phyloP scores from a whole-genome alignment of 2,113 vertebrate species.

The Etheostoma spectabile region DNA sequence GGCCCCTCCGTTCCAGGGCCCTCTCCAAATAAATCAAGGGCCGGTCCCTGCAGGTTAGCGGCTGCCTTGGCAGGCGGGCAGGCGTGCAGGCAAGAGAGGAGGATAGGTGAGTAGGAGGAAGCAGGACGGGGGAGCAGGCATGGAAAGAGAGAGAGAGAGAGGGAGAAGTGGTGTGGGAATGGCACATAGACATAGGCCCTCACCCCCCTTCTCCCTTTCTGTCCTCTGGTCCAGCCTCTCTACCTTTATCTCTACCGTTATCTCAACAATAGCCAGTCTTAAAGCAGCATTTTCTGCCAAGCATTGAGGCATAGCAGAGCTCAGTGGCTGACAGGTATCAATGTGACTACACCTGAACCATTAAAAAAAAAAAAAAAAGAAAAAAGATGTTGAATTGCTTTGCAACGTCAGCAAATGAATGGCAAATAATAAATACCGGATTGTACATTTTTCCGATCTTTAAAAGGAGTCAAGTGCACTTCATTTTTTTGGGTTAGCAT shows the following conservation, averaged over 20 bases:
- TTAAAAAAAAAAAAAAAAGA: too few relatives aligned
- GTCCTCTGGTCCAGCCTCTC: conserved; percentile 18
- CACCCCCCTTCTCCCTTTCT: not conserved
- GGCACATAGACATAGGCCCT: conserved; percentile 47
- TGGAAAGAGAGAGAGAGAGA: conserved; percentile 10
- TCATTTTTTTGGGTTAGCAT: conserved; percentile 42
- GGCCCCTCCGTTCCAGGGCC: conserved; percentile 71
- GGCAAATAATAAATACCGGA: conserved; percentile 36
- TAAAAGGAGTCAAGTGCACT: conserved; percentile 62
- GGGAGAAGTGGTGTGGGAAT: conserved; percentile 41
- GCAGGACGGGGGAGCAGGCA: not conserved
- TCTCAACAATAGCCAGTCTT: conserved; percentile 34
- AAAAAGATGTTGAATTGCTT: conserved; percentile 39
- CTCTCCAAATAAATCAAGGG: conserved; percentile 86
- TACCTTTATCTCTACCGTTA: conserved; percentile 13
- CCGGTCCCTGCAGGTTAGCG: conserved; percentile 76
- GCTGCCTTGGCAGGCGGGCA: conserved; percentile 71
- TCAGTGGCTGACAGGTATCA: conserved; percentile 27
- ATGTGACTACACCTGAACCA: conserved; percentile 49
- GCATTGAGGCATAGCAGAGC: not conserved
- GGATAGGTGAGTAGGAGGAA: conserved; percentile 52
- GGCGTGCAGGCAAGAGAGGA: conserved; percentile 60
- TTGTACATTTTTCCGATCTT: conserved; percentile 37
- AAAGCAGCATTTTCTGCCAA: conserved; percentile 17
- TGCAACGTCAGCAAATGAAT: conserved; percentile 60